phyloP scores from a whole-genome alignment of 2,113 vertebrate genomes.

The Anguilla rostrata region DNA sequence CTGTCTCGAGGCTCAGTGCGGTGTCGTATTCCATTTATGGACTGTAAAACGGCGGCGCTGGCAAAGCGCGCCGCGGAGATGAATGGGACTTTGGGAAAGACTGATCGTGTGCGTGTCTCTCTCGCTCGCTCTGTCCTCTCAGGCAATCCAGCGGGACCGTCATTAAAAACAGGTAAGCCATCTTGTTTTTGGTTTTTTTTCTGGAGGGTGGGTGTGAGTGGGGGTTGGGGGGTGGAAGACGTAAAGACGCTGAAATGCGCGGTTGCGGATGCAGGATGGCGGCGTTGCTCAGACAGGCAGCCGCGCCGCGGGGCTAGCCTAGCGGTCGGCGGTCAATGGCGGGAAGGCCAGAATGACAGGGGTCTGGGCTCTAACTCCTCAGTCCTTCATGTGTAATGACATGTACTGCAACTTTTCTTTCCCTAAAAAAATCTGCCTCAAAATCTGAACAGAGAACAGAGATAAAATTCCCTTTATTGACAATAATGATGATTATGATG shows the following conservation, averaged over 20 bases:
- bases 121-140: slow-evolving; percentile 23
- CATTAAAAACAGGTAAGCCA: slow-evolving; percentile 39
- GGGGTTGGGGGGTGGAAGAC: background rate
- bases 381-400: too few relatives aligned
- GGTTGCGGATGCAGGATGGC: background rate
- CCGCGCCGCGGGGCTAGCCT: too few relatives aligned
- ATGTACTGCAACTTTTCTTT: too few relatives aligned
- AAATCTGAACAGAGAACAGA: too few relatives aligned
- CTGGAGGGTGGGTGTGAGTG: background rate
- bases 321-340: too few relatives aligned
- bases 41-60: background rate
- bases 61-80: background rate
- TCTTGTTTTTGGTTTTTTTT: background rate
- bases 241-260: background rate
- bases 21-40: background rate
- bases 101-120: background rate
- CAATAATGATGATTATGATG: too few relatives aligned
- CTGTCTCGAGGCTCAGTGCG: background rate
- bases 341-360: background rate
- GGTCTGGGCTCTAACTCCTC: background rate
- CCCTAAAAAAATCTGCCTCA: too few relatives aligned
- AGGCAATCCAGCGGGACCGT: slow-evolving; percentile 42
- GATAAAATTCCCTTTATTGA: too few relatives aligned
- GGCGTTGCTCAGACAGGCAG: too few relatives aligned
- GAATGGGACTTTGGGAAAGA: background rate